Base-by-base conservation (phyloP, 1,140 invertebrate genomes). In the Pseudoatta argentina region DNA sequence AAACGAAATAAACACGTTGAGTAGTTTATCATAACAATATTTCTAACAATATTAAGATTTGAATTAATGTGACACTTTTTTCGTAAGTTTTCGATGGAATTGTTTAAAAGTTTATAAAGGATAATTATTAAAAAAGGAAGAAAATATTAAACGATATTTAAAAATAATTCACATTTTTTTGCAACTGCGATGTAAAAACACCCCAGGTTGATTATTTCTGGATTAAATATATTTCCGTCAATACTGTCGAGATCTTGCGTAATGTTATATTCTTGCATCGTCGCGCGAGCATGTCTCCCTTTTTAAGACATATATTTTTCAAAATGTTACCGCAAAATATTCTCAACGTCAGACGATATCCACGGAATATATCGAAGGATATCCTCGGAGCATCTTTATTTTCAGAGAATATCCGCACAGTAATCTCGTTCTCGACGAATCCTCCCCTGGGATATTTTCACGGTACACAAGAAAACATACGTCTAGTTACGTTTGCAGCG, bases 321-420 rank as follows among this genome's bases (percentile, higher is more conserved):
- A 61, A 76, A 76, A 64, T 61, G 21, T 24, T 61, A 5, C 51
- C 51, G 12, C 51, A 24, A 18, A 63, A 77, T 64, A 48, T 77
- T 48, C 39, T 18, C 39, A 21, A 12, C 30, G 5, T 44, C 44
- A 12, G 48, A 24, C n/a, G 16, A 44, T 71, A 71, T 55, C 51
- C 63, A 10, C n/a, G 16, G 27, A 53, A 34, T 34, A 18, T n/a
- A 27, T 44, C 27, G 27, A 4, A 16, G 34, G 63, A 24, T 18
- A 53, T 79, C 48, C 39, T 63, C 59, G 34, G 2, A 53, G 66
- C 44, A 21, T 78, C 44, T 79, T 78, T 64, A n/a, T 79, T 55
- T 77, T 61, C 34, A 44, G 24, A 34, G 14, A 24, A 82, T 72
- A 71, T 69, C 30, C 51, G 24, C 30, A 16, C n/a, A 21, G 57